Evolutionary conservation across 2,113 vertebrate species (phyloP).

Genomic region (Cyphomyrus plagiostoma): DNA sequence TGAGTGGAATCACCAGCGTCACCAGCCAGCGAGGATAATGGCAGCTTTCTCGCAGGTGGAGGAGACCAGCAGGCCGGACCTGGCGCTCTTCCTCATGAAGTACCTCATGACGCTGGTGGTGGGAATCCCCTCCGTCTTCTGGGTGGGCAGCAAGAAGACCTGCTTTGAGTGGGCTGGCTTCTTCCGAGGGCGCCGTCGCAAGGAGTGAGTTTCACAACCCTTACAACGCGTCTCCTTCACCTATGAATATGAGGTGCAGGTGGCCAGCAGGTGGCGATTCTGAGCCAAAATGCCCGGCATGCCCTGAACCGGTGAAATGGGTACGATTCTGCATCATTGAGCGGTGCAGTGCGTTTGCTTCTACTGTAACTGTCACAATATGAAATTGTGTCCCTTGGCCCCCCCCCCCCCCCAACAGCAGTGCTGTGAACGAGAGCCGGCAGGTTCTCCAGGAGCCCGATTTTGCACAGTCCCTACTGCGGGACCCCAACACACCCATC

Average conservation of each 20-base stretch:
- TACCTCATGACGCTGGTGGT: constrained; percentile 93
- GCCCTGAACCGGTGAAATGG: neutral
- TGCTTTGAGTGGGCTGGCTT: constrained; percentile 97
- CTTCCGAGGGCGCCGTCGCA: constrained; percentile 85
- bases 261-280: neutral
- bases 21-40: no score
- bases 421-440: constrained; percentile 84
- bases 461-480: constrained; percentile 84
- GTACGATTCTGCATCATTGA: neutral
- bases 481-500: constrained; percentile 89
- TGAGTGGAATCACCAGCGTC: neutral
- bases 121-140: constrained; percentile 93
- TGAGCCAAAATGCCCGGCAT: neutral
- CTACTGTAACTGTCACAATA: constrained; percentile 19
- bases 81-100: constrained; percentile 87
- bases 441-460: constrained; percentile 93
- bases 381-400: neutral
- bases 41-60: constrained; percentile 66
- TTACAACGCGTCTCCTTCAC: neutral
- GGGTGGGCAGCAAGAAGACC: constrained; percentile 98
- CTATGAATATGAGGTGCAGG: neutral
- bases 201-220: constrained; percentile 73
- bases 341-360: constrained; percentile 45
- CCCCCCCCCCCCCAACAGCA: constrained; percentile 43
- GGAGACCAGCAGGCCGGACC: constrained; percentile 71